Base-by-base conservation (phyloP, 2,888 invertebrate genomes). In the Epinotia bilunana region DNA sequence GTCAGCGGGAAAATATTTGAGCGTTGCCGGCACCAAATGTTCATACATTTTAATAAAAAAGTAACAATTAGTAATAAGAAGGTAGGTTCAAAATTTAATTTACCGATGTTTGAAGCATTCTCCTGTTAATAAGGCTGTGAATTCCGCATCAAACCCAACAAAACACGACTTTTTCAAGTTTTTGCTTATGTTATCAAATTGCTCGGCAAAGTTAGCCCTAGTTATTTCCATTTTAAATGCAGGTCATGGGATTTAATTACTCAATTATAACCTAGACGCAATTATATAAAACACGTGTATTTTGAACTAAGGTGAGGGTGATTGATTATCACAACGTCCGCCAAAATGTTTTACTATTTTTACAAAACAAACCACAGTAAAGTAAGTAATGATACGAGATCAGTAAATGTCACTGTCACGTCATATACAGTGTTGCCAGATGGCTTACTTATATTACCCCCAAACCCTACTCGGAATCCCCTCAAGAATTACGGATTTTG, bases 61-160 rank as follows among this genome's bases (percentile, higher is more conserved):
- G 6, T 49, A 49, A 12, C 46, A 46, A 16, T 49, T 5, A 49
- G 9, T 46, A 46, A 3, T 49, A 49, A 16, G 16, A 49, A 16
- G 49, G 49, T 49, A 49, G 13, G 13, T 49, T 13, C 13, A 49
- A 6, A 20, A 6, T 46, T n/a, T n/a, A n/a, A n/a, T n/a, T 83
- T 87, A 96, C 96, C 95, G 95, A 80, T 95, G 82, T 84, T 93
- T 94, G 70, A 90, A 90, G n/a, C 86, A 79, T 58, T 94, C 90
- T 78, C 91, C 88, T 0, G 93, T 81, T 72, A 91, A 79, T 76
- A 94, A 84, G 63, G 92, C 97, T 76, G 96, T 96, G 84, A 97
- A 97, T 91, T 97, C 97, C 16, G 96, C 95, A 87, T 97, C 97
- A 79, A 97, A 93, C 18, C 96, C 95, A 80, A 97, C 87, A 84